Evolutionary conservation across 2,888 invertebrate species (phyloP).

Genomic region (Drepana falcataria): DNA sequence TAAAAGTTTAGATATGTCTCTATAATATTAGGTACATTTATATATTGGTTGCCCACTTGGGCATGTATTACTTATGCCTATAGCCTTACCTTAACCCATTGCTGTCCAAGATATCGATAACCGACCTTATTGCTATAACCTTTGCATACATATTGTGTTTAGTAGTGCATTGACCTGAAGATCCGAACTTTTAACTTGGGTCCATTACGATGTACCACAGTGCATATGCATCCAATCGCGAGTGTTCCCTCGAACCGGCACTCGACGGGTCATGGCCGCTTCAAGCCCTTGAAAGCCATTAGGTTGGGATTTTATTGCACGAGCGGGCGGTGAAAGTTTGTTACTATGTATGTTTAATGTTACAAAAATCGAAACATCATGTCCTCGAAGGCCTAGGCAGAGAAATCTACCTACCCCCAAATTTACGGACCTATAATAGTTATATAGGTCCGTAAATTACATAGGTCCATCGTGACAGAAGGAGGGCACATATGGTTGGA

Average conservation of each 20-base stretch:
- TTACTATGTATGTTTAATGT: conserved; percentile 13
- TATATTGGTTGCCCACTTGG: too few species aligned
- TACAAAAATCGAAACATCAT: background rate
- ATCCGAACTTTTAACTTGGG: background rate
- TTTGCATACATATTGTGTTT: background rate
- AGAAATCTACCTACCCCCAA: too few species aligned
- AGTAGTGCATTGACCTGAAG: conserved; percentile 6
- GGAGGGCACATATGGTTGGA: too few species aligned
- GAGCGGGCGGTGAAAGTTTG: conserved; percentile 49
- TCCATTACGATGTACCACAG: conserved; percentile 10
- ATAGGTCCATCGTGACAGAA: too few species aligned
- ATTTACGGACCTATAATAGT: too few species aligned
- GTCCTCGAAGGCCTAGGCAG: too few species aligned
- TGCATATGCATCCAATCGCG: conserved; percentile 48
- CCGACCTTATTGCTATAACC: background rate
- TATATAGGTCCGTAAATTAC: too few species aligned
- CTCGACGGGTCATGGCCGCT: conserved; percentile 74
- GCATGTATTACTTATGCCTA: too few species aligned
- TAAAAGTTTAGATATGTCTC: too few species aligned
- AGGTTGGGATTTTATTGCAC: conserved; percentile 53
- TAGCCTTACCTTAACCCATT: too few species aligned
- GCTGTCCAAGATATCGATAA: background rate
- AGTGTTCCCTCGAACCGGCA: conserved; percentile 40
- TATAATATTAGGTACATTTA: too few species aligned
- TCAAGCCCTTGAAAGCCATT: conserved; percentile 75